phyloP scores from a whole-genome alignment of 2,888 invertebrate species.

The Hemicrepidius hirtus region DNA sequence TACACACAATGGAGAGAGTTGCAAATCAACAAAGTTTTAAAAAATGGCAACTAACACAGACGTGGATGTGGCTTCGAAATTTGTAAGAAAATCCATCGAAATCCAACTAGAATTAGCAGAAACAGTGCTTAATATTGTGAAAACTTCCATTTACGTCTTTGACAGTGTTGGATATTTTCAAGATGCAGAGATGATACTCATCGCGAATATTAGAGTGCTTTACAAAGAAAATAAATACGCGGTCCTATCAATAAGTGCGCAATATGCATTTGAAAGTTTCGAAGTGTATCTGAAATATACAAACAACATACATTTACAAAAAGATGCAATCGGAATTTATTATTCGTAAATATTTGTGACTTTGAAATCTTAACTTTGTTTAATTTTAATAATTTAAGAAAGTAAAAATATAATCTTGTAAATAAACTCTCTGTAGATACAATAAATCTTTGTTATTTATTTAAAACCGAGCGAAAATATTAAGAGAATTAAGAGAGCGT shows the following conservation, averaged over 20 bases:
- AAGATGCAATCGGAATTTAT: neutral
- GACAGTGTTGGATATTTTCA: conserved; percentile 16
- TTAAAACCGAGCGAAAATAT: too few relatives aligned
- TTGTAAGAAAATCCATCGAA: neutral
- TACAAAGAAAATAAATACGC: conserved; percentile 3
- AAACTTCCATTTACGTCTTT: conserved; percentile 2
- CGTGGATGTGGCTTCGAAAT: conserved; percentile 3
- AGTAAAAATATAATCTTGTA: too few relatives aligned
- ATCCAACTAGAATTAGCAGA: neutral
- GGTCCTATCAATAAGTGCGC: conserved; percentile 4
- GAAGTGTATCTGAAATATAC: neutral
- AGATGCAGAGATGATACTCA: neutral
- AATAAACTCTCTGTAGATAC: too few relatives aligned
- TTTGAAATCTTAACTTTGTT: too few relatives aligned
- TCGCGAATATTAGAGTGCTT: neutral
- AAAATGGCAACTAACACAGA: neutral
- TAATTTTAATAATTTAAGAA: too few relatives aligned
- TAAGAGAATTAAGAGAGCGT: too few relatives aligned
- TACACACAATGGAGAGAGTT: neutral
- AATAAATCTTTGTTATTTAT: too few relatives aligned
- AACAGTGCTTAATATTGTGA: neutral
- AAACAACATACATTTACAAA: neutral
- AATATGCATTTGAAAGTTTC: neutral
- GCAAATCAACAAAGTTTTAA: neutral
- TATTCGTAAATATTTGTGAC: neutral